These are phyloP conservation scores for Danio tinwini DNA, from an alignment of 2,797 vertebrate species.

Conservation along the genomic window DNA sequence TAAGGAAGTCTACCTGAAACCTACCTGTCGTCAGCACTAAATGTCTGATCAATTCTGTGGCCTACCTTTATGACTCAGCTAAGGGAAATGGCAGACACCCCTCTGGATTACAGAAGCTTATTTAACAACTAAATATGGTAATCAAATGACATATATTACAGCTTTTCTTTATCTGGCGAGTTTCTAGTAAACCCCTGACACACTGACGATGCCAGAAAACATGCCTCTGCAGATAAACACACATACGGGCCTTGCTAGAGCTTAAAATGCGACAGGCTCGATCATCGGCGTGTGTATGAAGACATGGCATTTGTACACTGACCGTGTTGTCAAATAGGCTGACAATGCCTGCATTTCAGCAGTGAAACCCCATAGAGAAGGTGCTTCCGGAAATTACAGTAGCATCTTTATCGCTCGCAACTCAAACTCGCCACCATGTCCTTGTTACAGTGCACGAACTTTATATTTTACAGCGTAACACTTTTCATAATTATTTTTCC, in stretches of 20 bases:
- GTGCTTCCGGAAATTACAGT: slow-evolving; percentile 53
- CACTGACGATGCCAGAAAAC: background rate
- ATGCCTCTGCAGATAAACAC: slow-evolving; percentile 30
- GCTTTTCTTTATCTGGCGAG: background rate
- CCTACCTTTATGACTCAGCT: slow-evolving; percentile 50
- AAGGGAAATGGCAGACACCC: slow-evolving; percentile 30
- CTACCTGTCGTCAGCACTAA: slow-evolving; percentile 25
- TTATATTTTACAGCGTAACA: background rate
- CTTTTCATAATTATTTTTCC: background rate
- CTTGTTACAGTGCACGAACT: slow-evolving; percentile 21
- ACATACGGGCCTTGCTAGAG: slow-evolving; percentile 9
- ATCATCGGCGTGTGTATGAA: background rate
- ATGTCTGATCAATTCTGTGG: slow-evolving; percentile 26
- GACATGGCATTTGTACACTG: slow-evolving; percentile 4
- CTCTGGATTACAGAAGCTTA: background rate
- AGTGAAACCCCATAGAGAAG: slow-evolving; percentile 1
- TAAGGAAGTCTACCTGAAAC: slow-evolving; percentile 28
- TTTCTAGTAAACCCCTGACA: slow-evolving; percentile 4
- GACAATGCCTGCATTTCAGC: slow-evolving; percentile 25
- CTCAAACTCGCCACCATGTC: slow-evolving; percentile 8
- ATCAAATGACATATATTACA: background rate
- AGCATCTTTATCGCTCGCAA: slow-evolving; percentile 26
- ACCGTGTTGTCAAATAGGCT: slow-evolving; percentile 25
- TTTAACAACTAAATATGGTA: background rate
- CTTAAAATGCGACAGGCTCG: slow-evolving; percentile 12